A percentile compares a stretch with the other conserved stretches of the same genome.
These are phyloP conservation scores for Netelia melanura DNA, from an alignment of 2,888 invertebrate genomes.

Conservation along the genomic window DNA sequence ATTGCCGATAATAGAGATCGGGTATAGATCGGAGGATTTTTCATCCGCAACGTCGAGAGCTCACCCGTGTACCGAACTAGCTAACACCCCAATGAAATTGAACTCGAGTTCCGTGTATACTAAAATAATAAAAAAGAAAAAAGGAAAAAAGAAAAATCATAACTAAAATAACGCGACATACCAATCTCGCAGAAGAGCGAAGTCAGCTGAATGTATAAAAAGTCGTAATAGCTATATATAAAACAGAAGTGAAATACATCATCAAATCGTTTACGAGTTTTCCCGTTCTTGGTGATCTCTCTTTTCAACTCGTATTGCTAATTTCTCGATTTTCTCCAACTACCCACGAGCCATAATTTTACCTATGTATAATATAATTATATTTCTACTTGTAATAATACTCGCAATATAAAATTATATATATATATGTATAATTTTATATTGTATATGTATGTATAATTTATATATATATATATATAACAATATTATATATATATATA, in stretches of 20 bases:
- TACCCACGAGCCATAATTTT: background rate
- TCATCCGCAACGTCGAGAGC: conserved; percentile 37
- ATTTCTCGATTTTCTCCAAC: conserved; percentile 41
- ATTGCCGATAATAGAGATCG: conserved; percentile 48
- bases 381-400: background rate
- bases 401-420: too few species aligned
- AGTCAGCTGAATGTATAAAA: background rate
- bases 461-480: too few species aligned
- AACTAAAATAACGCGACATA: conserved; percentile 32
- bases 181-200: conserved; percentile 25
- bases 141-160: conserved; percentile 35
- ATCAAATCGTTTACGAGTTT: conserved; percentile 27
- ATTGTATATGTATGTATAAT: too few species aligned
- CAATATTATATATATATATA: too few species aligned
- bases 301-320: conserved; percentile 38
- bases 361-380: background rate
- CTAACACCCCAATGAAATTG: conserved; percentile 45
- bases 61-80: conserved; percentile 19
- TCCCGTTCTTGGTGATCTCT: conserved; percentile 32
- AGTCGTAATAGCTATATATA: background rate
- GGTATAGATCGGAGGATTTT: conserved; percentile 54
- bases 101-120: background rate
- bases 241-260: conserved; percentile 25
- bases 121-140: conserved; percentile 35
- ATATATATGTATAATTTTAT: too few species aligned